phyloP scores from a whole-genome alignment of 2,888 invertebrate genomes.

The Branchellion lobata region DNA sequence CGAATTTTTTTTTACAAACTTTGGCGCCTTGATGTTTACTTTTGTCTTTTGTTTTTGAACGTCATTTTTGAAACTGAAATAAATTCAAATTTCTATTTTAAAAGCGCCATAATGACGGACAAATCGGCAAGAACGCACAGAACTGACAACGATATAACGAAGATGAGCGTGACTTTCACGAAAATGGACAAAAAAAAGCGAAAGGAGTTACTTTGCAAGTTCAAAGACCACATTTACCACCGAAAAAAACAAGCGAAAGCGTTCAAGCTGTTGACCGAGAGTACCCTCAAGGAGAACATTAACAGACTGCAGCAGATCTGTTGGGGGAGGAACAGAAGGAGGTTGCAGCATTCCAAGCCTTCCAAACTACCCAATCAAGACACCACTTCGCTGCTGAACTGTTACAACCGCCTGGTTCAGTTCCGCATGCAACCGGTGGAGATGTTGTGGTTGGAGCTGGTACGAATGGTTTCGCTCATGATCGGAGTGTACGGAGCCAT shows the following conservation, averaged over 20 bases:
- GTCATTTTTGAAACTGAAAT: not conserved
- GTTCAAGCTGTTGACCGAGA: constrained; percentile 19
- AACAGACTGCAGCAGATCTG: constrained; percentile 2
- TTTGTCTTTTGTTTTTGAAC: not conserved
- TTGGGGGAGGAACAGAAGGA: constrained; percentile 8
- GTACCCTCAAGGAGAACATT: constrained; percentile 3
- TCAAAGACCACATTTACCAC: not conserved
- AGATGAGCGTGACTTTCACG: no score
- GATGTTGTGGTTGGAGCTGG: constrained; percentile 31
- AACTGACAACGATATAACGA: no score
- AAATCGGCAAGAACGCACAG: no score
- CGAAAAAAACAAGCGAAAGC: not conserved
- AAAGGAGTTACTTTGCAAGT: not conserved
- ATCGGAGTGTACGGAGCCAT: constrained; percentile 39
- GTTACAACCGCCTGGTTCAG: constrained; percentile 31
- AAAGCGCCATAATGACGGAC: no score
- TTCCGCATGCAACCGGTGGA: constrained; percentile 17
- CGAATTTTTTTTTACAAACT: no score
- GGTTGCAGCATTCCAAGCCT: constrained; percentile 11
- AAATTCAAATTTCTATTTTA: not conserved
- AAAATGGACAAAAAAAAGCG: not conserved
- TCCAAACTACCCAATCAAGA: constrained; percentile 8
- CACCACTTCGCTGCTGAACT: not conserved
- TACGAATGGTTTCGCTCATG: constrained; percentile 27
- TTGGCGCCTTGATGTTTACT: no score